Conservation (phyloP, 2,888 invertebrate genomes). For the Mallateleia sp. region DNA sequence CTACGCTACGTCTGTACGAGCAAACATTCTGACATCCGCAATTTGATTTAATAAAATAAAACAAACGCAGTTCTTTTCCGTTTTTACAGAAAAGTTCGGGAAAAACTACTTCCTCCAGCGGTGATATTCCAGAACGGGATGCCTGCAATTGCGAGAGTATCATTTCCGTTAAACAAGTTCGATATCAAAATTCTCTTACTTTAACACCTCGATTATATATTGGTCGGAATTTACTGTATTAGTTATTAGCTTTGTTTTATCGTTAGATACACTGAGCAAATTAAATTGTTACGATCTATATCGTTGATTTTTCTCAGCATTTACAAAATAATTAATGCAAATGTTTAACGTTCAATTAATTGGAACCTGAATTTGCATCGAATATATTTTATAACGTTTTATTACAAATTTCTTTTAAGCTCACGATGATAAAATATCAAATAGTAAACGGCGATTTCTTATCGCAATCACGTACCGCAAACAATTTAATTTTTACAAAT, state of each 20-base stretch:
- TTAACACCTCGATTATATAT: not conserved
- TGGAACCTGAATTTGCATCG: too few species aligned
- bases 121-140: conserved; percentile 22
- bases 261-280: too few species aligned
- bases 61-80: not conserved
- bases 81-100: conserved; percentile 34
- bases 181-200: conserved; percentile 31
- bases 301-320: not conserved
- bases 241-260: too few species aligned
- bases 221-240: too few species aligned
- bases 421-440: not conserved
- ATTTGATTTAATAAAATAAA: not conserved
- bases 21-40: not conserved
- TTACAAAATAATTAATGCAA: not conserved
- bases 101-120: conserved; percentile 28
- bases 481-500: not conserved
- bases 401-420: not conserved
- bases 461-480: not conserved
- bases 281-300: too few species aligned
- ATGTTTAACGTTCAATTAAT: too few species aligned
- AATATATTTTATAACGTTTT: not conserved
- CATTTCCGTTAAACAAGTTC: conserved; percentile 48
- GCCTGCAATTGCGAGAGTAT: conserved; percentile 32
- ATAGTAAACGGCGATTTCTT: not conserved
- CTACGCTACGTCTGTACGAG: not conserved